phyloP scores from a whole-genome alignment of 2,113 vertebrate species.

The Perca schrenkii region DNA sequence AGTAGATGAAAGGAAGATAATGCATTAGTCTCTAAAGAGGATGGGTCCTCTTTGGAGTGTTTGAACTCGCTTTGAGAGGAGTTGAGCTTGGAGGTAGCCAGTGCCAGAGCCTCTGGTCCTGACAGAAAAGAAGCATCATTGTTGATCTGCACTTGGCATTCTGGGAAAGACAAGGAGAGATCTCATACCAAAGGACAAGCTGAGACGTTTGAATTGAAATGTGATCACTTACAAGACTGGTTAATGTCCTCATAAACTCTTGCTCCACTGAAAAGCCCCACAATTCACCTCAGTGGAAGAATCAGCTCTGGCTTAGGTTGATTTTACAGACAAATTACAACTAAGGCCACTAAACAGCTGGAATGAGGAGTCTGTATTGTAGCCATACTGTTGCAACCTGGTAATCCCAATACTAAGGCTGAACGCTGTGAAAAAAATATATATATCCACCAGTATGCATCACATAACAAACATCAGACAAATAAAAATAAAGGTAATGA shows the following conservation, averaged over 20 bases:
- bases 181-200: background rate
- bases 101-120: background rate
- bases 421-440: no score
- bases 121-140: slow-evolving; percentile 1
- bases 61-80: slow-evolving; percentile 2
- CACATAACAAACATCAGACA: background rate
- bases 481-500: no score
- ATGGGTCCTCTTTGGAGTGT: slow-evolving; percentile 6
- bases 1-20: slow-evolving; percentile 13
- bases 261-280: background rate
- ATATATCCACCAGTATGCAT: background rate
- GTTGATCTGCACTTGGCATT: slow-evolving; percentile 20
- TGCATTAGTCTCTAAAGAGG: slow-evolving; percentile 28
- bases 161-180: slow-evolving; percentile 10
- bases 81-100: background rate
- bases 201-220: slow-evolving; percentile 19
- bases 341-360: background rate
- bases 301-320: background rate
- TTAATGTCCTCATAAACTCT: background rate
- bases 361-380: background rate
- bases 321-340: background rate
- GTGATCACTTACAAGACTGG: background rate
- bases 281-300: background rate
- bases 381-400: background rate
- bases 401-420: background rate